Evolutionary conservation across 2,797 vertebrate species (phyloP).

Genomic region (Mustela erminea): DNA sequence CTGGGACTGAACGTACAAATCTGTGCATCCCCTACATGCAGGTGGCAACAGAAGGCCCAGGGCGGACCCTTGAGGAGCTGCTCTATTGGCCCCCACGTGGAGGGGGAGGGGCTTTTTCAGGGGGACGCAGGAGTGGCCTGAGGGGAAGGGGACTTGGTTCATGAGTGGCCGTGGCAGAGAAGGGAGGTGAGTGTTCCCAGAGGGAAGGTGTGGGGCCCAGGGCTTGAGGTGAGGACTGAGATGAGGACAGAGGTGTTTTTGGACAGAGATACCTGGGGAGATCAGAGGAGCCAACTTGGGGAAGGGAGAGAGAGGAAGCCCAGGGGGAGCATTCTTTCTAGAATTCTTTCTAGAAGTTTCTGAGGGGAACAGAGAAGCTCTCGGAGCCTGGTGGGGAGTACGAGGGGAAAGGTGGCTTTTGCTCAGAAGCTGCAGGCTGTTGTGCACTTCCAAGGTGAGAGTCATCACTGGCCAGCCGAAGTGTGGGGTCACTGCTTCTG

Average conservation of each 20-base stretch:
- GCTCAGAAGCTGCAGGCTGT: rapidly evolving
- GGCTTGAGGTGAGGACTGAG: neutral
- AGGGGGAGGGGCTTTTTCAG: neutral
- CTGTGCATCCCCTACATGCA: rapidly evolving
- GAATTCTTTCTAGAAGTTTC: neutral
- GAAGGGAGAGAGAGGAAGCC: neutral
- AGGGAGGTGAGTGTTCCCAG: rapidly evolving
- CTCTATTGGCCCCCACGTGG: rapidly evolving
- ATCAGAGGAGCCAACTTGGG: rapidly evolving
- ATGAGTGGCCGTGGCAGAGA: rapidly evolving
- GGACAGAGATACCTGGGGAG: too few relatives aligned
- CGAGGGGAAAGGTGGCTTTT: rapidly evolving
- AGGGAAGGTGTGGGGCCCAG: rapidly evolving
- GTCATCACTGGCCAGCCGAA: rapidly evolving
- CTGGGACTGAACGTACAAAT: rapidly evolving
- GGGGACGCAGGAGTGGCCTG: neutral
- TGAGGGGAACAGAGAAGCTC: neutral
- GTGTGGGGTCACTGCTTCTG: rapidly evolving
- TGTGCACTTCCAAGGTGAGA: rapidly evolving
- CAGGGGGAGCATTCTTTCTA: rapidly evolving
- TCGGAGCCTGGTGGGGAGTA: rapidly evolving
- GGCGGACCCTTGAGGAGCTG: rapidly evolving
- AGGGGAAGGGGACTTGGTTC: rapidly evolving
- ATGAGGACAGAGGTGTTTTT: neutral
- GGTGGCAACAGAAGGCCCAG: rapidly evolving